Conservation (phyloP, 2,797 vertebrate genomes). For the Glossophaga mutica region DNA sequence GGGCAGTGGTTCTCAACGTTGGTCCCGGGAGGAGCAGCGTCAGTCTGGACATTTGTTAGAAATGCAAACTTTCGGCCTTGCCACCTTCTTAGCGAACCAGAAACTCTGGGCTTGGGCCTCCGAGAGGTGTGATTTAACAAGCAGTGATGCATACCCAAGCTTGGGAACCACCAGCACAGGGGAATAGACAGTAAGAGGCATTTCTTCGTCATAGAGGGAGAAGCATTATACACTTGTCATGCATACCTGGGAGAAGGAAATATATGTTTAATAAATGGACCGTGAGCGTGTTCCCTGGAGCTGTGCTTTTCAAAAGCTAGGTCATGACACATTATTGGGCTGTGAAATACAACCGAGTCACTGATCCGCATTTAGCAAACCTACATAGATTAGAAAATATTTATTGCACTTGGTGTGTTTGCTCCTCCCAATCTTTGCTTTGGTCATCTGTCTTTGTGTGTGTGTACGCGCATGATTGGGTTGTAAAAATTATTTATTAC, state of each 20-base stretch:
- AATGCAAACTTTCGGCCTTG: background rate
- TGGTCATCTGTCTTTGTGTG: background rate
- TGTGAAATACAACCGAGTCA: background rate
- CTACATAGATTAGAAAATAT: slow-evolving; percentile 29
- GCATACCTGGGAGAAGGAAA: background rate
- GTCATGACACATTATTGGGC: background rate
- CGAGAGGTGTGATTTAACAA: background rate
- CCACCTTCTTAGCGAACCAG: background rate
- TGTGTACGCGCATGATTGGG: background rate
- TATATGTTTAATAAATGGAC: background rate
- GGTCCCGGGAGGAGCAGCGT: background rate
- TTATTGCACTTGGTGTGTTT: background rate
- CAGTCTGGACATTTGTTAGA: background rate
- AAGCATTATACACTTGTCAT: background rate
- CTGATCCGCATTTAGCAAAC: slow-evolving; percentile 44
- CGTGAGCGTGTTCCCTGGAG: background rate
- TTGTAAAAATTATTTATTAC: slow-evolving; percentile 3
- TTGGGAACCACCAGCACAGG: background rate
- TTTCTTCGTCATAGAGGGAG: background rate
- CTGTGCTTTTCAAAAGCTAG: background rate
- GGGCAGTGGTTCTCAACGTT: background rate
- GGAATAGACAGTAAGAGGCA: background rate
- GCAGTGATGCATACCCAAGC: background rate
- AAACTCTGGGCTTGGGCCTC: background rate
- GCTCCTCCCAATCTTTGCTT: background rate